Conservation (phyloP, 2,797 vertebrate genomes). For the Cygnus olor region DNA sequence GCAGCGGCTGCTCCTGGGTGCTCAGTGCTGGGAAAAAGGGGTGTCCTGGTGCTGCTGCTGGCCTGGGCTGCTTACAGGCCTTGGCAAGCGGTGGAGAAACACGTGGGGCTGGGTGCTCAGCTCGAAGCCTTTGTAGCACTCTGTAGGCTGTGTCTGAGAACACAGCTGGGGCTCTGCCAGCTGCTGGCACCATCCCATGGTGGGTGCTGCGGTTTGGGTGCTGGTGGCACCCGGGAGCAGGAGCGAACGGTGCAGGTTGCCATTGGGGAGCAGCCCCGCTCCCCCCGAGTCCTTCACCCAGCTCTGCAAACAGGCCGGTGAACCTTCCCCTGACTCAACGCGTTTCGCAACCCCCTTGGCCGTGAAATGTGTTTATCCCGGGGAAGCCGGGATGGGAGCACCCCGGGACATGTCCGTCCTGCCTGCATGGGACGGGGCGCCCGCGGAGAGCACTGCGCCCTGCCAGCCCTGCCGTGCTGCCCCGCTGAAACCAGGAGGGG, state of each 20-base stretch:
- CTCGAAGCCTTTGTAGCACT: neutral
- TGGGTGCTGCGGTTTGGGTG: neutral
- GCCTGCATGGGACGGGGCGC: neutral
- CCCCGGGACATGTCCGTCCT: fast-evolving
- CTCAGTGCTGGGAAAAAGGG: neutral
- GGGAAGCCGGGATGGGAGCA: neutral
- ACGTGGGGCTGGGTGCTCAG: neutral
- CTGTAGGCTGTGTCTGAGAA: too few relatives aligned
- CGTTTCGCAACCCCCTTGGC: neutral
- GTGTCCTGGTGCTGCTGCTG: neutral
- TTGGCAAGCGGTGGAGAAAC: fast-evolving
- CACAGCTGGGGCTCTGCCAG: neutral
- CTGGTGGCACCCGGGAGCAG: fast-evolving
- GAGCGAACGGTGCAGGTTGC: neutral
- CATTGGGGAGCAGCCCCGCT: neutral
- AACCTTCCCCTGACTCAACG: neutral
- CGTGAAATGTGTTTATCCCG: neutral
- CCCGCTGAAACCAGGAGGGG: fast-evolving
- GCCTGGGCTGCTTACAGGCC: neutral
- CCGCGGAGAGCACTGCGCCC: neutral
- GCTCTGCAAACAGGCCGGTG: neutral
- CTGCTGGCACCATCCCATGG: neutral
- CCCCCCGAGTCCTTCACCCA: fast-evolving
- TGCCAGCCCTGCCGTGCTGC: neutral
- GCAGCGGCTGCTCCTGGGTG: neutral